Evolutionary conservation across 2,888 invertebrate species (phyloP).

Genomic region (Zelleria hepariella): DNA sequence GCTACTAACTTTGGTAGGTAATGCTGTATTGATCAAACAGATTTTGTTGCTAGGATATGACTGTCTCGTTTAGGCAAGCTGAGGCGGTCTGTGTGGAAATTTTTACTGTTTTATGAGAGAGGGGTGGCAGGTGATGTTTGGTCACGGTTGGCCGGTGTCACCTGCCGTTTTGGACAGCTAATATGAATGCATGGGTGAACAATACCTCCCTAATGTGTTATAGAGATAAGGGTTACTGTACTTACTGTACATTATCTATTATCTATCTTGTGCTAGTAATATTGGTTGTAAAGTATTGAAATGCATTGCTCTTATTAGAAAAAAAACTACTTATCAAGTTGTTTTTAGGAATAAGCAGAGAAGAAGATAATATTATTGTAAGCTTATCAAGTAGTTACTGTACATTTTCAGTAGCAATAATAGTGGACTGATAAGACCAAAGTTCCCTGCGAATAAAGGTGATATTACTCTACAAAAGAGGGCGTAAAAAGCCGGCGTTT

Average conservation of each 20-base stretch:
- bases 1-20: conserved; percentile 30
- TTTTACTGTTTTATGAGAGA: conserved; percentile 37
- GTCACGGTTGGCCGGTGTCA: conserved; percentile 51
- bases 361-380: neutral
- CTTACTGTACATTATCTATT: too few relatives aligned
- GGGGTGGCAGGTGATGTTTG: conserved; percentile 49
- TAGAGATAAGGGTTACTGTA: neutral
- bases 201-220: conserved; percentile 26
- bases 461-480: neutral
- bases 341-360: too few relatives aligned
- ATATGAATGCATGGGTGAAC: conserved; percentile 40
- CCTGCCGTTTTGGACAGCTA: conserved; percentile 38
- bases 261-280: too few relatives aligned
- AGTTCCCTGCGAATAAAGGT: neutral
- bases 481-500: conserved; percentile 2
- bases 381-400: neutral
- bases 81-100: conserved; percentile 46
- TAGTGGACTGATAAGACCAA: neutral
- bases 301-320: too few relatives aligned
- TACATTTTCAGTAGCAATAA: neutral
- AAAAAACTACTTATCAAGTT: too few relatives aligned
- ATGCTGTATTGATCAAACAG: conserved; percentile 63
- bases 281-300: too few relatives aligned
- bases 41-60: neutral
- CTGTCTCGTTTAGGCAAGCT: neutral